Base-by-base conservation (phyloP, 2,888 invertebrate genomes). In the Clistopyga incitator region DNA sequence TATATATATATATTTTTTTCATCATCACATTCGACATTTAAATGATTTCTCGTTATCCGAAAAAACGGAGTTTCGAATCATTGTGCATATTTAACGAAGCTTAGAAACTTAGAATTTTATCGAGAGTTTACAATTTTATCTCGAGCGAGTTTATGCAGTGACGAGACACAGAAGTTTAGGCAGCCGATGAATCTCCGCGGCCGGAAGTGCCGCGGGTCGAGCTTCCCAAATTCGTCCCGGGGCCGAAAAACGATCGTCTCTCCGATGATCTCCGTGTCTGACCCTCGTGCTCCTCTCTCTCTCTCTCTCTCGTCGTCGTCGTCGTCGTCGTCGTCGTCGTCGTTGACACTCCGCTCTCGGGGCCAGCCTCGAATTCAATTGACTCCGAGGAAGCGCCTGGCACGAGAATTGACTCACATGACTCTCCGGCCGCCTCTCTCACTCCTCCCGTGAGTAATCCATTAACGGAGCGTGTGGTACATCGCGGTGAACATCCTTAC, bases 281-380 rank as follows among this genome's bases (percentile, higher is more conserved):
- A 75, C 78, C 70, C 82, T 82, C 65, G 64, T 64, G 47, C 56
- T n/a, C 59, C 47, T 80, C 29, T 56, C 34, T 42, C n/a, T n/a
- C n/a, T n/a, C n/a, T n/a, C n/a, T n/a, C n/a, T n/a, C n/a, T 68
- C 72, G 68, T 74, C n/a, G 64, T 47, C 20, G 81, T 76, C 76
- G 59, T 81, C 81, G 70, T 68, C 72, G 68, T 74, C n/a, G 64
- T 47, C 20, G 81, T 76, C 76, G 59, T 81, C 81, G 70, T 71
- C 65, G 74, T 75, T 82, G 82, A 72, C 67, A 82, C 82, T 82
- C 59, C 11, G 47, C 18, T 72, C 78, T 76, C 65, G 52, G 70
- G 54, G n/a, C n/a, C 81, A 86, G 84, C 85, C 85, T 86, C 85
- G 84, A 82, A 84, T 81, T 76, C 86, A 87, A 87, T 87, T 87